A percentile compares a stretch with the other conserved stretches of the same genome.
phyloP scores from a whole-genome alignment of 2,888 invertebrate genomes.

The Nezara viridula region DNA sequence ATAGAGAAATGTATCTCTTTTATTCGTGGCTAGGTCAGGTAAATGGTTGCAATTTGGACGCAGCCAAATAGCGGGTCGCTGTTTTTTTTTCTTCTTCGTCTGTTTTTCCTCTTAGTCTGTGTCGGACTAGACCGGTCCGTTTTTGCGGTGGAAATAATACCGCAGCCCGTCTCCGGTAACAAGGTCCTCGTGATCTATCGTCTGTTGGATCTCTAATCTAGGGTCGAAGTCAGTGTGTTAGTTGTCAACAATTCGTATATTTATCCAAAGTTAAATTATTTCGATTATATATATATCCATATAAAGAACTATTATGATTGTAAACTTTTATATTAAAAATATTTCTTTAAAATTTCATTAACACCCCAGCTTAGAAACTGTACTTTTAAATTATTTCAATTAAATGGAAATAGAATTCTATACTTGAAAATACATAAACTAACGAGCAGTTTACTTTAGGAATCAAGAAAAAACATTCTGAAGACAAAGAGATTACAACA shows the following conservation, averaged over 20 bases:
- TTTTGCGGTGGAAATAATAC: background rate
- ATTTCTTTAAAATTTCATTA: too few species aligned
- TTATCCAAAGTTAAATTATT: background rate
- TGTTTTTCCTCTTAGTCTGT: background rate
- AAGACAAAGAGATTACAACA: too few species aligned
- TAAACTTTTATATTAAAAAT: too few species aligned
- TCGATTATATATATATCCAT: too few species aligned
- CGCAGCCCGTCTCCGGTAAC: background rate
- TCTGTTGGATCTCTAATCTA: background rate
- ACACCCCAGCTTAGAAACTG: too few species aligned
- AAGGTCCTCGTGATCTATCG: background rate
- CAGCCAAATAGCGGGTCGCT: background rate
- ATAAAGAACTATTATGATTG: too few species aligned
- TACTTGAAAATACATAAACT: too few species aligned
- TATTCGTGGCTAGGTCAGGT: background rate
- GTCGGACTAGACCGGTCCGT: background rate
- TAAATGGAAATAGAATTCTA: too few species aligned
- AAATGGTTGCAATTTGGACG: constrained; percentile 8
- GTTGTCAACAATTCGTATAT: background rate
- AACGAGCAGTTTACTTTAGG: too few species aligned
- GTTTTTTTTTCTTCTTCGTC: background rate
- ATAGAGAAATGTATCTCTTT: background rate
- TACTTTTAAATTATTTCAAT: too few species aligned
- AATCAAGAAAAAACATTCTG: too few species aligned
- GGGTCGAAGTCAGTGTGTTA: background rate